Evolutionary conservation across 2,888 invertebrate genomes (phyloP), one percentile per base, ranked within the genome.

Genomic region (Acleris literana): DNA sequence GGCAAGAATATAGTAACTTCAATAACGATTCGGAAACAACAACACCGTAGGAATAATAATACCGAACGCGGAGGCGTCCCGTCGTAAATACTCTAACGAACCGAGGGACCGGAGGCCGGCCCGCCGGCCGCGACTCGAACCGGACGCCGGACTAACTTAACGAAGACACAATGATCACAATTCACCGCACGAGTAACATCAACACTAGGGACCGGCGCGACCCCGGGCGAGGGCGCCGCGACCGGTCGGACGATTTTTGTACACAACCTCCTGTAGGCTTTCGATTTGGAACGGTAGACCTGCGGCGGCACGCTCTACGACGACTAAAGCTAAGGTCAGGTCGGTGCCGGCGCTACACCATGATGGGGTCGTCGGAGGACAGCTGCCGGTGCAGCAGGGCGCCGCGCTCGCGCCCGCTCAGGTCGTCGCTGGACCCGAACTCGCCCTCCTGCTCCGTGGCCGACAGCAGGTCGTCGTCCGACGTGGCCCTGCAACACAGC

Each of bases 401-500:
- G 83, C 73, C 91, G 92, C 13, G 90, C 86, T 66, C 88, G 86
- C 44, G 84, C 84, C 86, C 79, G 78, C 90, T 92, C 49, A 93
- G 86, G 87, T 95, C 95, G 82, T 95, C 95, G 48, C 94, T 90
- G 83, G 95, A 95, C 69, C 94, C 94, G 74, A 93, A 89, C 77
- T 94, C 96, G 73, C 96, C 97, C 82, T 97, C 97, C 76, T 96
- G 94, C 86, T 96, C 96, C 25, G 96, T 96, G 49, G 84, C 95
- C 79, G 93, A 94, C 57, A 97, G 92, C 82, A 97, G 93, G 87
- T 98, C 98, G 84, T 98, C 98, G 85, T 98, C 97, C 1, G 97
- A 97, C 56, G 96, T 96, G 51, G 97, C 95, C 74, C 97, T 95
- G 80, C 33, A 67, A 68, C 22, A 49, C 25, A 39, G 5, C n/a